These are phyloP conservation scores for Octodonta nipae DNA, from an alignment of 2,888 invertebrate genomes.

Conservation along the genomic window DNA sequence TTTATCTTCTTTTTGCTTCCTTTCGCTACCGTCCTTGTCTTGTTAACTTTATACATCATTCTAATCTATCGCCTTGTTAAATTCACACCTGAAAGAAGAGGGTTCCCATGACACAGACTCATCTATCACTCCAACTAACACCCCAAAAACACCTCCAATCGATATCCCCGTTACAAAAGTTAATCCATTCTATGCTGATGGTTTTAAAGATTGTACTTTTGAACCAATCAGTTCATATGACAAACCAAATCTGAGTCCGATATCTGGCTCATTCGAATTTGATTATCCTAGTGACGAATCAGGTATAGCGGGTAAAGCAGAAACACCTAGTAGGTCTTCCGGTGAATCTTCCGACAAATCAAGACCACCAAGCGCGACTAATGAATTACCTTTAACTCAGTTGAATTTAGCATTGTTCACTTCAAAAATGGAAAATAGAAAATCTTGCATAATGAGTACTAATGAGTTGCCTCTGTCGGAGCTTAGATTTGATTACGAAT, in stretches of 20 bases:
- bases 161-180: no score
- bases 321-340: constrained; percentile 5
- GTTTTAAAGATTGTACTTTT: constrained; percentile 17
- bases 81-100: constrained; percentile 13
- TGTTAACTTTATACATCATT: no score
- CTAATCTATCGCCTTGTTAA: constrained; percentile 17
- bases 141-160: constrained; percentile 24
- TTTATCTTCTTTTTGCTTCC: no score
- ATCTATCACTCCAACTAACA: constrained; percentile 29
- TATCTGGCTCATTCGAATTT: constrained; percentile 30
- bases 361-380: constrained; percentile 40
- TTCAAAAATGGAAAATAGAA: constrained; percentile 21
- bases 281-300: constrained; percentile 21
- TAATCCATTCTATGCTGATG: no score
- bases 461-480: constrained; percentile 30
- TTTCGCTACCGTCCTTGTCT: no score
- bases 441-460: constrained; percentile 23
- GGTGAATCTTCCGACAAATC: constrained; percentile 12
- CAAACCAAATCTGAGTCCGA: constrained; percentile 27
- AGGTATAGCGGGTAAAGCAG: constrained; percentile 12
- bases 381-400: constrained; percentile 52
- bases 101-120: constrained; percentile 20
- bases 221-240: no score
- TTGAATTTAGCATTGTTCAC: constrained; percentile 32
- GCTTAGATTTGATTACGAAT: constrained; percentile 22